These are phyloP conservation scores for Heterochromis multidens DNA, from an alignment of 2,113 vertebrate species.

Conservation along the genomic window DNA sequence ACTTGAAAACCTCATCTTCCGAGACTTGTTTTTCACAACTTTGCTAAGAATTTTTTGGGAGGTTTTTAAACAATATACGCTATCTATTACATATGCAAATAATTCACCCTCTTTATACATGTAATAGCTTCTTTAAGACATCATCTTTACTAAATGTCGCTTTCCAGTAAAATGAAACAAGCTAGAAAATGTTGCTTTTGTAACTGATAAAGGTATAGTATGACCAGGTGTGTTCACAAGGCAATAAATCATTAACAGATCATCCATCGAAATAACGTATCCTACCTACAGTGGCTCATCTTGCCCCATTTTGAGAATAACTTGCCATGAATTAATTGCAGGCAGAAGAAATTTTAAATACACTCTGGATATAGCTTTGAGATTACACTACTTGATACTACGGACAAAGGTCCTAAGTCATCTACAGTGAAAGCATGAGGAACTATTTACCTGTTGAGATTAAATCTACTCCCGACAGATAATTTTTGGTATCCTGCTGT, in stretches of 20 bases:
- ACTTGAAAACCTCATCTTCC: no score
- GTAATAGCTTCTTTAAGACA: neutral
- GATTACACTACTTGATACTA: neutral
- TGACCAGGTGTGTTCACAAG: neutral
- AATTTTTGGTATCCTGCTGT: neutral
- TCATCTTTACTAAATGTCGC: neutral
- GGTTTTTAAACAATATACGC: no score
- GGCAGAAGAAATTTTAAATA: neutral
- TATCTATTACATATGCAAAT: no score
- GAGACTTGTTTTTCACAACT: no score
- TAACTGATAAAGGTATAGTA: neutral
- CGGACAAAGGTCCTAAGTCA: neutral
- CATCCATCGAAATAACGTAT: neutral
- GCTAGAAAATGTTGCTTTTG: neutral
- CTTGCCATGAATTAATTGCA: neutral
- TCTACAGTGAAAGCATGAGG: neutral
- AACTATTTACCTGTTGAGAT: neutral
- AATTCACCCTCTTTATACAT: no score
- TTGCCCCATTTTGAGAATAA: neutral
- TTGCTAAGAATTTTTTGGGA: no score
- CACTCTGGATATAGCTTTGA: neutral
- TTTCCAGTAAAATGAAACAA: neutral
- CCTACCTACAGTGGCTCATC: neutral
- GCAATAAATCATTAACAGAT: neutral
- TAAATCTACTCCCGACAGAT: neutral